Evolutionary conservation across 2,888 invertebrate genomes (phyloP), one percentile per base, ranked within the genome.

Genomic region (Kryphioiulus occultus): DNA sequence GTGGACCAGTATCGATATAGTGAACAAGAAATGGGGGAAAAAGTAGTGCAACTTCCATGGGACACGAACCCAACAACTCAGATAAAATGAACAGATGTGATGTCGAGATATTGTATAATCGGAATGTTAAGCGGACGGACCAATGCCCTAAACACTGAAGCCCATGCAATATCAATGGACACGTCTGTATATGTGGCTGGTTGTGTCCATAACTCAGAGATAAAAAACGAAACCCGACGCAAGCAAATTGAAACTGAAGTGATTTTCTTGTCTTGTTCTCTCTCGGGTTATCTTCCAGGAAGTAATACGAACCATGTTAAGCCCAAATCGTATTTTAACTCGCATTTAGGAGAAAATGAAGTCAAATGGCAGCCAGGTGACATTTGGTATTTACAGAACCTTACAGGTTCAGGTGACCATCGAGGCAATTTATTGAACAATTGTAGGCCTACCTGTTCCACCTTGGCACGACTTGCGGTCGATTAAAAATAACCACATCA

Each of bases 241-340:
- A 0, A 68, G 9, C 68, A 68, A 68, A 68, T 68, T 68, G 68
- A 68, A 68, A 53, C 53, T 53, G 53, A 53, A 53, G 53, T 53
- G 53, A 53, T 53, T 53, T 53, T 53, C 53, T 53, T 53, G 22
- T 26, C 68, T 68, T 59, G 53, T 59, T 68, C 68, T 68, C 68
- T 68, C 68, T 22, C 68, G 68, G 68, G 68, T 68, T 68, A 68
- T 68, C 26, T 22, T 5, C 68, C 0, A 68, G 68, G 4, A 10
- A 26, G 68, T 68, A 68, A 68, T 26, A 68, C 68, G 68, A 68
- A 22, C 68, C 26, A 26, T 68, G 68, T 26, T 68, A 68, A 26
- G 68, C 22, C 26, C 4, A 68, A 68, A 68, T 68, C 68, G 19
- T 9, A 26, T 68, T 68, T 68, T 26, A 26, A 22, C 9, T 26